A percentile compares a stretch with the other conserved stretches of the same genome.
Conservation (phyloP, 2,888 invertebrate species). For the Neria commutata region DNA sequence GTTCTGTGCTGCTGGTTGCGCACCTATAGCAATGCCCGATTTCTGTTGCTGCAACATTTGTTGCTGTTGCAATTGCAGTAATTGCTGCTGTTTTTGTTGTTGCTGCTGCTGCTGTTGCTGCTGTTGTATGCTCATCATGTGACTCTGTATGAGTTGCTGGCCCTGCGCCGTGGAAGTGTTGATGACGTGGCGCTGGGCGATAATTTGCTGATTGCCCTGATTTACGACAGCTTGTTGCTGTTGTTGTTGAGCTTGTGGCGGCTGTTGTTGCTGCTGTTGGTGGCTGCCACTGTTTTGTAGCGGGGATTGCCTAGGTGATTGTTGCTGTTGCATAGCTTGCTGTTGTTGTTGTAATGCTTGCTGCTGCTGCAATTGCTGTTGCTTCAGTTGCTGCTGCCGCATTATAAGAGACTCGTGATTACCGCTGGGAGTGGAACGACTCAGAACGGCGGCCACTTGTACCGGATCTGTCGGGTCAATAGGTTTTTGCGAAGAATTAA, state of each 20-base stretch:
- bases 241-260: slow-evolving; percentile 38
- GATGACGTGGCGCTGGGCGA: slow-evolving; percentile 58
- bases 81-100: slow-evolving; percentile 37
- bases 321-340: slow-evolving; percentile 40
- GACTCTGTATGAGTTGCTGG: slow-evolving; percentile 61
- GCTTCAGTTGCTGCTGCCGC: slow-evolving; percentile 57
- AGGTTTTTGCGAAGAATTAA: slow-evolving; percentile 49
- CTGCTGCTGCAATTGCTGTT: slow-evolving; percentile 51
- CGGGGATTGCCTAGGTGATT: slow-evolving; percentile 30
- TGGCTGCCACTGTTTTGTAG: slow-evolving; percentile 32
- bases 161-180: slow-evolving; percentile 61
- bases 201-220: slow-evolving; percentile 45
- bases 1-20: slow-evolving; percentile 31
- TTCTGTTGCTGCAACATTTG: slow-evolving; percentile 35
- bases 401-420: slow-evolving; percentile 59
- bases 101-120: slow-evolving; percentile 52
- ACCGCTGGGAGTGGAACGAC: slow-evolving; percentile 56
- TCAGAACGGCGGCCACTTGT: slow-evolving; percentile 58
- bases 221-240: slow-evolving; percentile 31
- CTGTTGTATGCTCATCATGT: slow-evolving; percentile 57
- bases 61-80: slow-evolving; percentile 33
- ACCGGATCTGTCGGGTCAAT: slow-evolving; percentile 61
- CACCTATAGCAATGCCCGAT: slow-evolving; percentile 33
- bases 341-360: slow-evolving; percentile 43
- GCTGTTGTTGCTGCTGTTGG: slow-evolving; percentile 32